Evolutionary conservation across 2,797 vertebrate genomes (phyloP).

Genomic region (Allobates femoralis): DNA sequence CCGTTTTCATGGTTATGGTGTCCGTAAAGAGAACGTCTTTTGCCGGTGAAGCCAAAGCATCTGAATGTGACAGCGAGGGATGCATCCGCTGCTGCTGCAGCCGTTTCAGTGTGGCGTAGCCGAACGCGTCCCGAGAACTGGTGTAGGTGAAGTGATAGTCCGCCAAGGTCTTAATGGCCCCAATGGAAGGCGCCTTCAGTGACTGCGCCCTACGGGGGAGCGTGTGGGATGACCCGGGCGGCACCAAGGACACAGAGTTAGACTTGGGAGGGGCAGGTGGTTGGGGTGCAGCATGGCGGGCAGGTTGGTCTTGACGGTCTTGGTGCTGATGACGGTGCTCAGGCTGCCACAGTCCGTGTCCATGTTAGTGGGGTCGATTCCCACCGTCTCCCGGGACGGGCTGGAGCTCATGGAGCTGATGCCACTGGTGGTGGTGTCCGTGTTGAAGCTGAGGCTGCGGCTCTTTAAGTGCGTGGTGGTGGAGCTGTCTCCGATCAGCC

Average conservation of each 20-base stretch:
- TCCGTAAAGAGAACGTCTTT: conserved; percentile 98
- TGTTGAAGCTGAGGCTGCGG: conserved; percentile 98
- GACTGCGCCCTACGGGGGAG: conserved; percentile 96
- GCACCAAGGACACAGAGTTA: conserved; percentile 89
- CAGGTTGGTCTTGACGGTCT: conserved; percentile 88
- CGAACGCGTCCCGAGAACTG: conserved; percentile 91
- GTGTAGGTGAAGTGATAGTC: conserved; percentile 96
- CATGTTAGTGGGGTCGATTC: conserved; percentile 81
- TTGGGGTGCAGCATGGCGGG: conserved; percentile 85
- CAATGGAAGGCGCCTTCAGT: conserved; percentile 92
- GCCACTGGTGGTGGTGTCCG: conserved; percentile 97
- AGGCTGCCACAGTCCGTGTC: conserved; percentile 97
- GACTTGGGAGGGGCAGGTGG: conserved; percentile 90
- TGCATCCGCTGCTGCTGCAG: conserved; percentile 98
- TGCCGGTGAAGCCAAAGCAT: conserved; percentile 94
- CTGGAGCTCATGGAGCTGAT: conserved; percentile 99
- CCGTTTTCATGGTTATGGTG: conserved; percentile 98
- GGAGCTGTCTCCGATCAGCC: conserved; percentile 85
- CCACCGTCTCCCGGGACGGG: conserved; percentile 93
- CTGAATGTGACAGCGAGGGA: conserved; percentile 93
- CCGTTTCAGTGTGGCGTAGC: conserved; percentile 93
- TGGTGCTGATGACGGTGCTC: conserved; percentile 95
- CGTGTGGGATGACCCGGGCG: conserved; percentile 93
- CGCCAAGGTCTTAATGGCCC: conserved; percentile 92
- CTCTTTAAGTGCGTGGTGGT: conserved; percentile 93